Base-by-base conservation (phyloP, 2,113 vertebrate genomes). In the Hucho hucho region DNA sequence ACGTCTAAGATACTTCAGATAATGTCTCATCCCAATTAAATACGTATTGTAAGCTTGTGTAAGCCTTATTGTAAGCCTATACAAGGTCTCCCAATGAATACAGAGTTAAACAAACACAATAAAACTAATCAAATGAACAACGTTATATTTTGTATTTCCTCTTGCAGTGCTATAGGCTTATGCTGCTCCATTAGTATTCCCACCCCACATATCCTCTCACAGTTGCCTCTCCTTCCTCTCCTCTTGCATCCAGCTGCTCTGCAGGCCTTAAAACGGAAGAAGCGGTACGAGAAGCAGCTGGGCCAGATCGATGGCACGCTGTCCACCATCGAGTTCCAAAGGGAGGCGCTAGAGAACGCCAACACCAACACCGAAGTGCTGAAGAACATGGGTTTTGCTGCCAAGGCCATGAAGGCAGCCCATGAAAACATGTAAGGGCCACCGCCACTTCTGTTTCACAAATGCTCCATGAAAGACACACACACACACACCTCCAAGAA, bases 361-460 rank as follows among this genome's bases (percentile, higher is more conserved):
- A 99, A 98, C 89, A 98, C 97, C 22, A 99, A 99, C 93, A 98
- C 96, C 0, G 97, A 99, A 88, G 98, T 99, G 79, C 96, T 99
- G 32, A 99, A 98, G 93, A 99, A 97, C 78, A 99, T 99, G 97
- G 95, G 96, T 1, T 94, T 89, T 24, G 98, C 97, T 0, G 96
- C 98, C 65, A 95, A 97, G 88, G 98, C 98, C 0, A 97, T 99
- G 96, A 97, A 98, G 81, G 93, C 95, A 0, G 97, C 97, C 1
- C 98, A 99, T 1, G 93, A 97, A 81, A 95, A 98, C 93, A 97
- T 99, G 97, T 99, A 88, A 93, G 93, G 29, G 26, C 3, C 63
- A 29, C 26, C 29, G 1, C 66, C 16, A 4, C 29, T 37, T 43
- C n/a, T 46, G 13, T 53, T 49, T 49, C 2, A 3, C 6, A 20